A percentile compares a stretch with the other conserved stretches of the same genome.
phyloP scores from a whole-genome alignment of 2,113 vertebrate genomes.

The Tamias sibiricus region DNA sequence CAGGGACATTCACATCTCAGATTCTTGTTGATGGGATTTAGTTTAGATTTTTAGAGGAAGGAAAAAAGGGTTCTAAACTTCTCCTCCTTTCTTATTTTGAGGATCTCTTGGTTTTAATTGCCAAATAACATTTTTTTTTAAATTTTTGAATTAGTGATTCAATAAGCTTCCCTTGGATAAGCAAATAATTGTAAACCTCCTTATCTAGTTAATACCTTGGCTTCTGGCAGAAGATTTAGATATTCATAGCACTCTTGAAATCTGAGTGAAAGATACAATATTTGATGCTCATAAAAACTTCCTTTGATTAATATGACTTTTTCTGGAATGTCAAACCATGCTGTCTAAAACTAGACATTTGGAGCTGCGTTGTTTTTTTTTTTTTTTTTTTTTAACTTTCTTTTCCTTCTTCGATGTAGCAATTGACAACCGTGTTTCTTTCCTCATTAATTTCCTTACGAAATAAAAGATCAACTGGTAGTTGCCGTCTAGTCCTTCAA shows the following conservation, averaged over 20 bases:
- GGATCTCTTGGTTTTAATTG: neutral
- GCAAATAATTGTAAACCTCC: neutral
- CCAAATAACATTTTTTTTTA: neutral
- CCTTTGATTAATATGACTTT: neutral
- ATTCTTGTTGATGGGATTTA: neutral
- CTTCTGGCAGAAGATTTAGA: neutral
- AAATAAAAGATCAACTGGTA: neutral
- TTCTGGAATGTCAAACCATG: neutral
- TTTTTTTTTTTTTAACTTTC: neutral
- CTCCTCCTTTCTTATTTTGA: neutral
- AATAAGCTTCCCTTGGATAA: neutral
- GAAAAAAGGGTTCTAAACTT: neutral
- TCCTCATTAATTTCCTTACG: neutral
- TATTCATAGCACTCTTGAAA: neutral
- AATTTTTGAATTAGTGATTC: neutral
- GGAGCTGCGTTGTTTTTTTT: neutral
- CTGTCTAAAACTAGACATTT: neutral
- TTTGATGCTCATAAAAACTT: neutral
- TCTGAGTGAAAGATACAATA: neutral
- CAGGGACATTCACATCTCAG: neutral
- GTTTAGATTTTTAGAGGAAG: neutral
- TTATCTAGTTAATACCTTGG: neutral
- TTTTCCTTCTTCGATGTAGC: neutral
- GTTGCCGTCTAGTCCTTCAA: neutral
- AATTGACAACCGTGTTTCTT: neutral